A percentile compares a stretch with the other conserved stretches of the same genome.
phyloP scores from a whole-genome alignment of 2,888 invertebrate genomes.

The Mesoligia furuncula region DNA sequence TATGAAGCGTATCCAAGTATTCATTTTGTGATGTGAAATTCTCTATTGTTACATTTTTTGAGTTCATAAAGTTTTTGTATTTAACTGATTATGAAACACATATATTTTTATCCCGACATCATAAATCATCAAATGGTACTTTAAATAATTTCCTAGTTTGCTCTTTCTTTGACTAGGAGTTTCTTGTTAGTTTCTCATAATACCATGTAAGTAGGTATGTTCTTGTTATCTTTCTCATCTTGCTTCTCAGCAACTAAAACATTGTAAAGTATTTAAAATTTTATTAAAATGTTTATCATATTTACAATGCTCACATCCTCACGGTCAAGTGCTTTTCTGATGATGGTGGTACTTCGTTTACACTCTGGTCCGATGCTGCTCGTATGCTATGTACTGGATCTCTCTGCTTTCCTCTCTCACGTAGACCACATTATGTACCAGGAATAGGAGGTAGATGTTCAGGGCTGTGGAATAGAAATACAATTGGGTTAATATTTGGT shows the following conservation, averaged over 20 bases:
- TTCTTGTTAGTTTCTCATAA: neutral
- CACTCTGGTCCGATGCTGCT: slow-evolving; percentile 59
- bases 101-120: neutral
- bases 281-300: slow-evolving; percentile 41
- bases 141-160: neutral
- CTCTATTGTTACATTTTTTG: neutral
- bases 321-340: slow-evolving; percentile 9
- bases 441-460: slow-evolving; percentile 79
- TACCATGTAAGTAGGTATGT: neutral
- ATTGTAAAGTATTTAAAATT: slow-evolving; percentile 5
- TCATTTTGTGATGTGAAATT: neutral
- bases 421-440: slow-evolving; percentile 78
- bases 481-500: neutral
- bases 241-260: slow-evolving; percentile 21
- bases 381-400: slow-evolving; percentile 78
- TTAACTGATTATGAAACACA: neutral
- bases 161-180: neutral
- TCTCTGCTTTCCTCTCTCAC: slow-evolving; percentile 74
- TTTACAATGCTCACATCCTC: slow-evolving; percentile 42
- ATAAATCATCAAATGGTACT: neutral
- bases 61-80: slow-evolving; percentile 4
- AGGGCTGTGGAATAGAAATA: slow-evolving; percentile 69
- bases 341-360: slow-evolving; percentile 13
- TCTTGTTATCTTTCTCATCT: neutral
- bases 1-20: neutral